phyloP scores from a whole-genome alignment of 2,888 invertebrate genomes.

The Eumacrocentrus americanus region DNA sequence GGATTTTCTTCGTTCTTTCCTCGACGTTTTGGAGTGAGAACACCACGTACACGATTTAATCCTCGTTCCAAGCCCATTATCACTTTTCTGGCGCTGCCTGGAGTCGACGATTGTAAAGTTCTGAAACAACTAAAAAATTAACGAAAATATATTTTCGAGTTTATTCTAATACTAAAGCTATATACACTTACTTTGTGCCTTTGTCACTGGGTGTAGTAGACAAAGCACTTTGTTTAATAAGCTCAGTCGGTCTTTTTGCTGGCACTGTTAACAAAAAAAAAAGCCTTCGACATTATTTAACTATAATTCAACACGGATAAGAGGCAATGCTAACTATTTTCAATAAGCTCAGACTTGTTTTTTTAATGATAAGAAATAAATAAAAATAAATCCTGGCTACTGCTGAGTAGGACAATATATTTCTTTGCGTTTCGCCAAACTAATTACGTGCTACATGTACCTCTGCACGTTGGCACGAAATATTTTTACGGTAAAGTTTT shows the following conservation, averaged over 20 bases:
- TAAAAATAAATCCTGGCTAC: neutral
- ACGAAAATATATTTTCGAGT: too few relatives aligned
- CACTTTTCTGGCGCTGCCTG: constrained; percentile 67
- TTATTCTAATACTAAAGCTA: too few relatives aligned
- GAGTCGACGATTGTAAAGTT: constrained; percentile 52
- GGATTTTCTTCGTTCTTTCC: constrained; percentile 50
- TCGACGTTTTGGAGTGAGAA: constrained; percentile 71
- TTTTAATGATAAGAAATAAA: neutral
- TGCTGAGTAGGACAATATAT: neutral
- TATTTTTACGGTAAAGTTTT: constrained; percentile 47
- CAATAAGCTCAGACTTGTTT: neutral
- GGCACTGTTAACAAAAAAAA: constrained; percentile 44
- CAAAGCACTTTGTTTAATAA: constrained; percentile 28
- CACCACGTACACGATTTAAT: constrained; percentile 70
- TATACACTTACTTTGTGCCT: constrained; percentile 36
- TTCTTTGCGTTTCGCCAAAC: constrained; percentile 13
- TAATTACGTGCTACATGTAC: constrained; percentile 10
- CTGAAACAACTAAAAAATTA: constrained; percentile 33
- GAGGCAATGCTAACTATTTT: neutral
- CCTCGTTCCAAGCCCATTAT: constrained; percentile 75
- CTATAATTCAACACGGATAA: too few relatives aligned
- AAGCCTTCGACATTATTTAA: too few relatives aligned
- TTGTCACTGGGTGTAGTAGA: constrained; percentile 13
- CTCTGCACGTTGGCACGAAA: constrained; percentile 14
- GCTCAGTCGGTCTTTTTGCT: constrained; percentile 44